These are phyloP conservation scores for Drosophila limbata DNA, from an alignment of 2,888 invertebrate genomes.

Conservation along the genomic window DNA sequence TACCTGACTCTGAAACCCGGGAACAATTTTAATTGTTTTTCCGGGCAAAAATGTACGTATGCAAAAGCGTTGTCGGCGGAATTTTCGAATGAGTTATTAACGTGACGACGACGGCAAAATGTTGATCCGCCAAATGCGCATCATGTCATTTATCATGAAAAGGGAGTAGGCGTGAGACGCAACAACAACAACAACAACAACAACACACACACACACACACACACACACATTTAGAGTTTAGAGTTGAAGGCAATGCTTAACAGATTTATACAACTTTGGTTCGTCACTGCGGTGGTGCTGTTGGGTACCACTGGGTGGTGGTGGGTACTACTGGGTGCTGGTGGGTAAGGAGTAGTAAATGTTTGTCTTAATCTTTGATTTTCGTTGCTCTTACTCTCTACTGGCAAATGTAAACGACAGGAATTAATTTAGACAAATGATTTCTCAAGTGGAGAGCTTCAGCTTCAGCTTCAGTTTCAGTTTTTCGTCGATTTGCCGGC, in stretches of 20 bases:
- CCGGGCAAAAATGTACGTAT: slow-evolving; percentile 57
- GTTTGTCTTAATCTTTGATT: slow-evolving; percentile 86
- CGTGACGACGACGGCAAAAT: slow-evolving; percentile 66
- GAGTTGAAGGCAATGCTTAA: slow-evolving; percentile 54
- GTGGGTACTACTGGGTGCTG: slow-evolving; percentile 24
- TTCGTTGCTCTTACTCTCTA: slow-evolving; percentile 62
- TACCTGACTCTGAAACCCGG: slow-evolving; percentile 51
- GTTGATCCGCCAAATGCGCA: slow-evolving; percentile 70
- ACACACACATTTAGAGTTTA: slow-evolving; percentile 48
- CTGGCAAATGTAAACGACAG: slow-evolving; percentile 86
- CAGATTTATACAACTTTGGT: slow-evolving; percentile 25
- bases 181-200: slow-evolving; percentile 11
- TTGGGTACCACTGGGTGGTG: slow-evolving; percentile 8
- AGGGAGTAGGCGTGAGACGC: slow-evolving; percentile 57
- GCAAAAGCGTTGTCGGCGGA: slow-evolving; percentile 71
- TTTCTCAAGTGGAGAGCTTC: slow-evolving; percentile 81
- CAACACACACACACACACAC: slow-evolving; percentile 22
- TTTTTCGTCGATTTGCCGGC: slow-evolving; percentile 75
- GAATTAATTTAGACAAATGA: slow-evolving; percentile 86
- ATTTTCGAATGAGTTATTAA: slow-evolving; percentile 84
- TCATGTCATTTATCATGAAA: slow-evolving; percentile 82
- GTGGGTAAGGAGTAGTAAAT: slow-evolving; percentile 74
- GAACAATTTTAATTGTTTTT: slow-evolving; percentile 83
- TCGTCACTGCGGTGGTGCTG: slow-evolving; percentile 12
- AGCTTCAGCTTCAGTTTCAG: slow-evolving; percentile 44